Conservation (phyloP, 2,888 invertebrate genomes). For the Antheraea assamensis region DNA sequence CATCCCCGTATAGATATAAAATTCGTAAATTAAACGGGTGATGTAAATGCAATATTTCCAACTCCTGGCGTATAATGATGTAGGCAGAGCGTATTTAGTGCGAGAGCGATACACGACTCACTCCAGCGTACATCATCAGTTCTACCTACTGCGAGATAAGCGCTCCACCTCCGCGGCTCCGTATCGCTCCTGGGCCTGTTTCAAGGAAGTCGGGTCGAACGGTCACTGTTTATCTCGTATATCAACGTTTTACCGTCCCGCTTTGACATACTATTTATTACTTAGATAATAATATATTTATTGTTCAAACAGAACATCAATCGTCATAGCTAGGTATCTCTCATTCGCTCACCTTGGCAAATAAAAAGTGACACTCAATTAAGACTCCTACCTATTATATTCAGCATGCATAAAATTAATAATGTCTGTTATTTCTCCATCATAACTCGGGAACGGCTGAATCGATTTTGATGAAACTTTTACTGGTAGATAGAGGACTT, state of each 20-base stretch:
- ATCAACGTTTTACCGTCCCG: background rate
- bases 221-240: slow-evolving; percentile 25
- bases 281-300: background rate
- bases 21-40: background rate
- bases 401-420: too few species aligned
- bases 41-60: background rate
- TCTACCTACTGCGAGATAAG: slow-evolving; percentile 13
- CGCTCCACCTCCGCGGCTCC: slow-evolving; percentile 15
- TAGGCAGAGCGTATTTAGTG: background rate
- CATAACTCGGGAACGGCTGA: too few species aligned
- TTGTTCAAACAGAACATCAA: background rate
- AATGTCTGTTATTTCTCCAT: too few species aligned
- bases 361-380: too few species aligned
- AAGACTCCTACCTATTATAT: too few species aligned
- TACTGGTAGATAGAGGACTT: too few species aligned
- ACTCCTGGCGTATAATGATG: background rate
- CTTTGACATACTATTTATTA: slow-evolving; percentile 13
- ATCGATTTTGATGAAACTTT: too few species aligned
- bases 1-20: too few species aligned
- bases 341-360: background rate
- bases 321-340: background rate
- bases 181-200: slow-evolving; percentile 28
- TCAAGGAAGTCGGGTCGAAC: slow-evolving; percentile 45
- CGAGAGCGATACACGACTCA: background rate
- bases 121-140: background rate